These are phyloP conservation scores for Nasonia oneida DNA, from an alignment of 2,888 invertebrate genomes.

Conservation along the genomic window DNA sequence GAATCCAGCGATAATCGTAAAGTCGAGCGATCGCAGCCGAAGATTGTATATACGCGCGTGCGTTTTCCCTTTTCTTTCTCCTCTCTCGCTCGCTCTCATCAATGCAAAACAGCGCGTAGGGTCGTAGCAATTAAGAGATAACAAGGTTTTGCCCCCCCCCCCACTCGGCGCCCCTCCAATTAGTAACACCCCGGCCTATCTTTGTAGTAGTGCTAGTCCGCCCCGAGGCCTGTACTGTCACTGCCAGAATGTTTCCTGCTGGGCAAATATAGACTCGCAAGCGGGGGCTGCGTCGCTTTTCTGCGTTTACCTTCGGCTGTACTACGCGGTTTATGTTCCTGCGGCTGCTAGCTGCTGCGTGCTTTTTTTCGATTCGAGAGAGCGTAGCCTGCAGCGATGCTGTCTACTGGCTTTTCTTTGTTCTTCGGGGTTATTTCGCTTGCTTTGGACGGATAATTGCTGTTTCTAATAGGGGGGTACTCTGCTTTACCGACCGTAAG, in stretches of 20 bases:
- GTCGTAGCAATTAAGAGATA: conserved; percentile 79
- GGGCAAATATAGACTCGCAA: conserved; percentile 23
- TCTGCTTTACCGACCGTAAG: not conserved
- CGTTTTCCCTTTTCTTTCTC: conserved; percentile 35
- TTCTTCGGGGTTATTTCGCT: not conserved
- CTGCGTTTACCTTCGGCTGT: conserved; percentile 24
- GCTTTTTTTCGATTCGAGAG: conserved; percentile 8
- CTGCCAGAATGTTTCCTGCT: conserved; percentile 66
- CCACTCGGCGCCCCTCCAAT: conserved; percentile 78
- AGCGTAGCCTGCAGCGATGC: not conserved
- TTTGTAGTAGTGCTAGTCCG: conserved; percentile 56
- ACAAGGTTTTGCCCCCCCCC: conserved; percentile 74
- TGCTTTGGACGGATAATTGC: not conserved
- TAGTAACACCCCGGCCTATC: conserved; percentile 76
- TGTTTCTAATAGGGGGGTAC: not conserved
- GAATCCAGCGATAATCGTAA: conserved; percentile 29
- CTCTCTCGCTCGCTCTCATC: conserved; percentile 70
- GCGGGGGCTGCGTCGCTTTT: not conserved
- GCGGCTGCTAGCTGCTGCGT: not conserved
- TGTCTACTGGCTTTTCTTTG: not conserved
- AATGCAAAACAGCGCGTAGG: conserved; percentile 78
- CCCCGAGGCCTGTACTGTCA: conserved; percentile 62
- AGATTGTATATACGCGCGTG: not conserved
- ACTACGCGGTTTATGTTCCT: conserved; percentile 16
- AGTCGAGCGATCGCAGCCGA: conserved; percentile 21